Evolutionary conservation across 2,113 vertebrate species (phyloP).

Genomic region (Apistogramma diplotaenia): DNA sequence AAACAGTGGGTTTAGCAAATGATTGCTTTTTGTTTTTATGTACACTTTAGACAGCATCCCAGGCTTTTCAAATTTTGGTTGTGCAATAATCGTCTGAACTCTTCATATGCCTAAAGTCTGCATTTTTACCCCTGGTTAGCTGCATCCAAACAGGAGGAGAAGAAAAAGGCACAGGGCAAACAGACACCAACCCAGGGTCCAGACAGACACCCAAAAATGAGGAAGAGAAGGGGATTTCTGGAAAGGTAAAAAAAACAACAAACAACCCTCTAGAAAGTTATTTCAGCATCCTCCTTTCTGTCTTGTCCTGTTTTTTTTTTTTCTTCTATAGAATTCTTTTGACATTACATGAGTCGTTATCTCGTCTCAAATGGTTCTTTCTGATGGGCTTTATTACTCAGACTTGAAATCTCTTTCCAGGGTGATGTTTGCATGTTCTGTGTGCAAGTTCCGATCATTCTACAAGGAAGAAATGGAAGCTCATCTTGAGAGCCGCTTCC

Average conservation of each 20-base stretch:
- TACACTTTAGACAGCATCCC: background rate
- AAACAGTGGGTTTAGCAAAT: too few relatives aligned
- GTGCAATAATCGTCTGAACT: background rate
- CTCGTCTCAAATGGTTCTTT: background rate
- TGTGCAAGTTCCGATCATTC: conserved; percentile 93
- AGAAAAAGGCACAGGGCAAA: conserved; percentile 77
- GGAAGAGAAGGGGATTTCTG: conserved; percentile 88
- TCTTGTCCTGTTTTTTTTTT: background rate
- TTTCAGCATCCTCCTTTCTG: background rate
- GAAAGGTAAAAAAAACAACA: conserved; percentile 89
- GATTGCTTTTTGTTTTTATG: background rate
- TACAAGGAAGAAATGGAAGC: conserved; percentile 88
- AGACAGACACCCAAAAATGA: conserved; percentile 65
- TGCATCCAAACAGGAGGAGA: conserved; percentile 75
- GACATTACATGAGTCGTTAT: background rate
- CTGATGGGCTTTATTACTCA: background rate
- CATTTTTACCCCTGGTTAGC: conserved; percentile 13
- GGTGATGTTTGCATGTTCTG: conserved; percentile 91
- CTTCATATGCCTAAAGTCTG: background rate
- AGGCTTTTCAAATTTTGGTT: background rate
- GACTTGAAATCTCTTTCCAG: conserved; percentile 55
- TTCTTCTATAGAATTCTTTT: too few relatives aligned
- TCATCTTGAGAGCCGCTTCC: conserved; percentile 91
- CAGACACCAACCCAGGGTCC: conserved; percentile 35
- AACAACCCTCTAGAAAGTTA: background rate